Evolutionary conservation across 2,113 vertebrate species (phyloP), one percentile per base, ranked within the genome.

Genomic region (Ceyx melanurus): DNA sequence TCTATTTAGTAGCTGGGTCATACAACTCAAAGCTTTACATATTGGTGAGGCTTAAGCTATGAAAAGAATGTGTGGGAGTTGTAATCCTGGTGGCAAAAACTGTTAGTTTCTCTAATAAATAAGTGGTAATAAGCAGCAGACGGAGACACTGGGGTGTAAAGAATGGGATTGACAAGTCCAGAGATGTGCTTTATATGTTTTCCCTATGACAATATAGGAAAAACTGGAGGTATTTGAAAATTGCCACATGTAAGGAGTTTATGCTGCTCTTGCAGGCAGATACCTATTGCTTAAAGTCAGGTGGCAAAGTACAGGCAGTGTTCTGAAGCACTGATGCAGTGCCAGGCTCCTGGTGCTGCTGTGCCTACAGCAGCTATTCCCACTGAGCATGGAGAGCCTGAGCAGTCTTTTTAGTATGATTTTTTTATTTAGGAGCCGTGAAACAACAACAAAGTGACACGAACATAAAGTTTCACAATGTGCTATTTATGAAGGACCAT

Each of bases 141-240:
- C 50, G 29, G 0, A 0, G 3, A 29, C 23, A 9, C 2, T 19
- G 45, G 14, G 14, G 11, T 57, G 11, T 18, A 33, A 76, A 3
- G 40, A 82, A 65, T 29, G 16, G 21, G 20, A 43, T 42, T 29
- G 45, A 12, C 43, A 77, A 65, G 37, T 18, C 37, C 3, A 2
- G 46, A 54, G 14, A 23, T 40, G 66, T 51, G 15, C 4, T 11
- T 60, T 40, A 45, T 54, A 0, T 50, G 68, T 26, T 6, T 82
- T 3, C 9, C 11, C 18, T 48, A 4, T 5, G 15, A 79, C 19
- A 70, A 89, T 8, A 65, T 67, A 40, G 22, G 23, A 77, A 90
- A 82, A 29, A 65, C 28, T 2, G 3, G 33, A 78, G 16, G 4
- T 53, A 23, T 89, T 95, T 74, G 53, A 43, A 76, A 86, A 54